Conservation (phyloP, 2,113 vertebrate species). For the Sarotherodon lohbergeri region DNA sequence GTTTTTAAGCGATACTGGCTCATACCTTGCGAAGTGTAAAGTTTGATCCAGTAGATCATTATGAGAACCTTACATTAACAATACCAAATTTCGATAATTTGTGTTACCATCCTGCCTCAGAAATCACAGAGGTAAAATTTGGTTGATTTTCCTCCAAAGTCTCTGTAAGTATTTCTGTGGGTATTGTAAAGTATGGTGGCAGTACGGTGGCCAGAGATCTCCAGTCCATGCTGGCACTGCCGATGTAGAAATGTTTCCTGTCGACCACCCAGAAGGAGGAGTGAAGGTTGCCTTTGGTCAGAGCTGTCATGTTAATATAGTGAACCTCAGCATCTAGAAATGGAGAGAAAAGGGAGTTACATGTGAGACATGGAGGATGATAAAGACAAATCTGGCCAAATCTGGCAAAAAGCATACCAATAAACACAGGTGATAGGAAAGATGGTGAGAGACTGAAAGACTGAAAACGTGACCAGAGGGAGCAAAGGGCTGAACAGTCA, state of each 20-base stretch:
- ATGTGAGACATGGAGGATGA: neutral
- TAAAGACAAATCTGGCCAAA: neutral
- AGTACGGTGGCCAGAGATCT: conserved; percentile 80
- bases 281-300: conserved; percentile 84
- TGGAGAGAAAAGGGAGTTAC: neutral
- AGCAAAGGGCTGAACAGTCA: neutral
- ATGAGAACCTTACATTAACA: neutral
- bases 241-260: conserved; percentile 88
- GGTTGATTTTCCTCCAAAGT: neutral
- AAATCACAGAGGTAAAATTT: neutral
- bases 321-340: conserved; percentile 86
- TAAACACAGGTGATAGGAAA: neutral
- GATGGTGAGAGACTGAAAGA: neutral
- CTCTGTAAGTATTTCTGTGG: neutral
- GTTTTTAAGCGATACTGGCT: neutral
- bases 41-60: neutral
- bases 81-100: neutral
- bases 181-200: neutral
- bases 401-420: neutral
- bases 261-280: conserved; percentile 97
- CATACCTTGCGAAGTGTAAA: rapidly evolving
- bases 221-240: conserved; percentile 91
- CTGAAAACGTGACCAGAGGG: neutral
- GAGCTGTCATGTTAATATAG: conserved; percentile 86
- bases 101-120: neutral